Evolutionary conservation across 2,888 invertebrate species (phyloP).

Genomic region (Hyppa rectilinea): DNA sequence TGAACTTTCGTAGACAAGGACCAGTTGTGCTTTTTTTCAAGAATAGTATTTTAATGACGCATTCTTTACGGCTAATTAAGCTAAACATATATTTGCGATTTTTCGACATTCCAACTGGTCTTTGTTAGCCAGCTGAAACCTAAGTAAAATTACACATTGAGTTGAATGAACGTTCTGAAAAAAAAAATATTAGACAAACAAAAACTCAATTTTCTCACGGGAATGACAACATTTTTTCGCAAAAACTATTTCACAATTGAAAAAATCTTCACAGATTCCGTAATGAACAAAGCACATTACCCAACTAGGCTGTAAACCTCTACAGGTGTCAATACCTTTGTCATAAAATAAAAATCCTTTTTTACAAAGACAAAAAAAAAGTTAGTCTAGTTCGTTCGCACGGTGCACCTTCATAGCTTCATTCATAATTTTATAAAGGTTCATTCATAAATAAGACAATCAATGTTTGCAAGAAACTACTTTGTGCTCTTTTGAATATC

Average conservation of each 20-base stretch:
- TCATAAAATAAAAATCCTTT: conserved; percentile 55
- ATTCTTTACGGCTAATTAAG: conserved; percentile 28
- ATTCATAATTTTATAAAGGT: conserved; percentile 50
- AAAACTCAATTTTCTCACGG: conserved; percentile 60
- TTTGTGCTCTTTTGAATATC: conserved; percentile 57
- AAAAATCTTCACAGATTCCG: conserved; percentile 53
- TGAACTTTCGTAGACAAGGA: conserved; percentile 16
- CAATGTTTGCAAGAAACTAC: conserved; percentile 51
- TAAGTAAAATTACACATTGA: conserved; percentile 12
- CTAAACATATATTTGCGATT: conserved; percentile 26
- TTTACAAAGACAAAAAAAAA: conserved; percentile 48
- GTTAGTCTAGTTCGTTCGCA: conserved; percentile 50
- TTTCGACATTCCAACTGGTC: conserved; percentile 14
- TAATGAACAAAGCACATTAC: conserved; percentile 61
- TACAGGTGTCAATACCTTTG: conserved; percentile 65
- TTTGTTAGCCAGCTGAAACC: conserved; percentile 19
- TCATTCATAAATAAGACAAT: conserved; percentile 62
- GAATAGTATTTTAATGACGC: conserved; percentile 30
- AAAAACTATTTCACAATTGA: conserved; percentile 38
- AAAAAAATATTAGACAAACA: conserved; percentile 41
- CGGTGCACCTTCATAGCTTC: conserved; percentile 40
- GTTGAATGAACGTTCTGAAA: conserved; percentile 42
- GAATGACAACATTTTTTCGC: conserved; percentile 58
- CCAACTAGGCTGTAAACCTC: conserved; percentile 60
- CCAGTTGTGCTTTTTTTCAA: neutral